Evolutionary conservation across 2,113 vertebrate species (phyloP).

Genomic region (Dasypus novemcinctus): DNA sequence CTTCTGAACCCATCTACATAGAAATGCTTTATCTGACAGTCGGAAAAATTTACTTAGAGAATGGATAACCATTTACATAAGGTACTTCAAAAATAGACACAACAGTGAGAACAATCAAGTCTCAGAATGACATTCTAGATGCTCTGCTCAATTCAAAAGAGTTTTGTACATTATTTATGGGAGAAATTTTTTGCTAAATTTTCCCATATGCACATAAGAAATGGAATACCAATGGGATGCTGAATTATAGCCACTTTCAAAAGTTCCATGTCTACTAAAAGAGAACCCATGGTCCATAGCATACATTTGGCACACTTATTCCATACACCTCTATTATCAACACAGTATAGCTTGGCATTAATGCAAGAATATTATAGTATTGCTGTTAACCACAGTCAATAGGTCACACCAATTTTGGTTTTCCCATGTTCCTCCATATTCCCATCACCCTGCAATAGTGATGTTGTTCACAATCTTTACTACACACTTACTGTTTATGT

Average conservation of each 20-base stretch:
- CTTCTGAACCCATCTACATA: not conserved
- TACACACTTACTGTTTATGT: no score
- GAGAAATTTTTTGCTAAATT: not conserved
- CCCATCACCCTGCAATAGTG: no score
- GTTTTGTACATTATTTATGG: conserved; percentile 17
- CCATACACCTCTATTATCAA: no score
- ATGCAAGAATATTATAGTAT: no score
- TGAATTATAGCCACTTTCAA: conserved; percentile 42
- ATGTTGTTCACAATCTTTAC: no score
- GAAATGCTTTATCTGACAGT: not conserved
- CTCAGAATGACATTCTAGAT: not conserved
- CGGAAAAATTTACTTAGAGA: not conserved
- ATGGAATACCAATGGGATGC: not conserved
- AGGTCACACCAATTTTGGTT: no score
- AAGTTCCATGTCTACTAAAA: conserved; percentile 17
- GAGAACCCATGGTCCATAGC: no score
- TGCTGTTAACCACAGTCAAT: no score
- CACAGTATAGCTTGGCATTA: no score
- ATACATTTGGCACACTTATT: no score
- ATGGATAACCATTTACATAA: not conserved
- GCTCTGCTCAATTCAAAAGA: not conserved
- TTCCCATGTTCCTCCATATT: no score
- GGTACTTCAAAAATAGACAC: not conserved
- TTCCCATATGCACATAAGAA: conserved; percentile 49
- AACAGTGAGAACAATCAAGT: not conserved